A percentile compares a stretch with the other conserved stretches of the same genome.
Evolutionary conservation across 2,113 vertebrate genomes (phyloP).

Genomic region (Holacanthus passer): DNA sequence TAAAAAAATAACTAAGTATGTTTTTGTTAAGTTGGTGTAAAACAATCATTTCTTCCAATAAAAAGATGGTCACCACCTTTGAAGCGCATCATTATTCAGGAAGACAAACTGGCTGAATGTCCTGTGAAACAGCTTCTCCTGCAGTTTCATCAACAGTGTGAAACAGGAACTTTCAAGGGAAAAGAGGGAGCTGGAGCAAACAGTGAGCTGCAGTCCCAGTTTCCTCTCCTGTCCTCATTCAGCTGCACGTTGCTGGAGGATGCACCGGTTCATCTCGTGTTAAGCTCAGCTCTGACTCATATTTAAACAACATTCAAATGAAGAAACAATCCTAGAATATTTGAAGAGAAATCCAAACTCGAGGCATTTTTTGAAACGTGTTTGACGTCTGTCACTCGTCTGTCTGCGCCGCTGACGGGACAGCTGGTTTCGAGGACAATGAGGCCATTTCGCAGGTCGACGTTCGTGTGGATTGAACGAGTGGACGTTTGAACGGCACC

Average conservation of each 20-base stretch:
- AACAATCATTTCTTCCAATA: neutral
- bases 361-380: neutral
- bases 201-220: no score
- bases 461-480: neutral
- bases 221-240: no score
- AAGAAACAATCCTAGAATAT: neutral
- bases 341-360: neutral
- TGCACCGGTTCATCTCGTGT: no score
- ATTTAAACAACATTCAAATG: neutral
- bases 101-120: no score
- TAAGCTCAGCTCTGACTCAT: no score
- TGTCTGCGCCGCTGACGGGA: neutral
- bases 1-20: neutral
- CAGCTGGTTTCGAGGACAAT: neutral
- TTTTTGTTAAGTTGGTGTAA: neutral
- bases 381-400: neutral
- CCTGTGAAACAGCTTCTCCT: neutral
- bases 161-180: no score
- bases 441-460: neutral
- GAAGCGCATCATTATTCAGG: no score
- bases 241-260: no score
- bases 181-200: no score
- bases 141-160: neutral
- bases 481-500: neutral
- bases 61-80: neutral